A percentile compares a stretch with the other conserved stretches of the same genome.
These are phyloP conservation scores for Archips xylosteana DNA, from an alignment of 2,888 invertebrate genomes.

Conservation along the genomic window DNA sequence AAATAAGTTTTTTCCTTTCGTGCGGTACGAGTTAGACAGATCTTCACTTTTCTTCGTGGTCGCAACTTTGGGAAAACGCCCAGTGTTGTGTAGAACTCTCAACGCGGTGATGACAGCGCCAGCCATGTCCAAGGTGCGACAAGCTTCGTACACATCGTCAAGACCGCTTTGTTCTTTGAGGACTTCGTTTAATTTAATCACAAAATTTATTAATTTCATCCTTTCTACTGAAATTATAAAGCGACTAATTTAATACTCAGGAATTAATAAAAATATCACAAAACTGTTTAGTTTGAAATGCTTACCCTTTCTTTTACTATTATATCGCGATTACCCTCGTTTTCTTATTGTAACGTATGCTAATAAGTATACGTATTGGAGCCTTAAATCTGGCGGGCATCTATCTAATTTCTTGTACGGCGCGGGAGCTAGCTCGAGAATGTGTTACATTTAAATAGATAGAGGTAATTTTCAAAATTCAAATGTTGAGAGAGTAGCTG, in stretches of 20 bases:
- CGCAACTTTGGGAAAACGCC: background rate
- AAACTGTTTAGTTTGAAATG: no score
- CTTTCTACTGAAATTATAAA: background rate
- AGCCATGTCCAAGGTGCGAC: slow-evolving; percentile 15
- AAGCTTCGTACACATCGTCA: slow-evolving; percentile 29
- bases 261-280: background rate
- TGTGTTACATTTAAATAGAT: no score
- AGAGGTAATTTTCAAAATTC: no score
- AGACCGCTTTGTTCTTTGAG: slow-evolving; percentile 3
- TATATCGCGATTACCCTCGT: no score
- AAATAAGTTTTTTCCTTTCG: slow-evolving; percentile 17
- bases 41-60: background rate
- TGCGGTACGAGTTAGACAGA: background rate
- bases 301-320: background rate
- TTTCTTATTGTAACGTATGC: no score
- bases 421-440: no score
- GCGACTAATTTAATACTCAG: background rate
- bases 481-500: no score
- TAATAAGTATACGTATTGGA: no score
- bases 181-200: background rate
- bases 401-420: no score
- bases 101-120: slow-evolving; percentile 23
- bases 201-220: background rate
- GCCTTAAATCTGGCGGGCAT: no score
- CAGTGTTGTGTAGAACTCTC: slow-evolving; percentile 11